phyloP scores from a whole-genome alignment of 2,113 vertebrate species.

The Tupaia chinensis region DNA sequence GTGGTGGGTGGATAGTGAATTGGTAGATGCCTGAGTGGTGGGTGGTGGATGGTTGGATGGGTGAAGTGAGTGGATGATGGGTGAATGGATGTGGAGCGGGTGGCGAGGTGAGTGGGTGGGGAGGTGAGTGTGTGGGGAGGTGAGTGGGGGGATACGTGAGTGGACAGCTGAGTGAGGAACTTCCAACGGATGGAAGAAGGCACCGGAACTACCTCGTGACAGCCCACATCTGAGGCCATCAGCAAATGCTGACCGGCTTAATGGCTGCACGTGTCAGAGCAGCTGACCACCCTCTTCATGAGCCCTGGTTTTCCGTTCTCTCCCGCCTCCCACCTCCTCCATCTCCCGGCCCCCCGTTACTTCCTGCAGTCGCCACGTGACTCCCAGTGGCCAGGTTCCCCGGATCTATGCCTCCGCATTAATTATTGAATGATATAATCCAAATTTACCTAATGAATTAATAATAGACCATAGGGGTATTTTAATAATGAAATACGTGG shows the following conservation, averaged over 20 bases:
- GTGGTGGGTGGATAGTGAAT: background rate
- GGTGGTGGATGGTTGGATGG: background rate
- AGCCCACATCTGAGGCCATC: background rate
- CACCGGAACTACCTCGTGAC: too few relatives aligned
- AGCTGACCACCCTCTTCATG: fast-evolving
- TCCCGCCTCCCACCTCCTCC: background rate
- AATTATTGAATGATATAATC: conserved; percentile 92
- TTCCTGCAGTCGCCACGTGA: conserved; percentile 67
- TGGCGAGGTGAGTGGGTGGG: fast-evolving
- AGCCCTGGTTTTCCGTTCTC: background rate
- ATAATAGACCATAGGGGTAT: conserved; percentile 92
- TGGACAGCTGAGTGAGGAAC: too few relatives aligned
- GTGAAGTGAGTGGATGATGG: fast-evolving
- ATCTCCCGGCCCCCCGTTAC: background rate
- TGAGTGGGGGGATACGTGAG: fast-evolving
- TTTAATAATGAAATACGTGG: conserved; percentile 95
- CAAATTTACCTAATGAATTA: conserved; percentile 96
- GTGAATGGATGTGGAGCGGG: background rate
- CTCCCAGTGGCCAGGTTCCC: conserved; percentile 79
- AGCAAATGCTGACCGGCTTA: background rate
- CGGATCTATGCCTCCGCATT: conserved; percentile 85
- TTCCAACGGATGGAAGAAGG: background rate
- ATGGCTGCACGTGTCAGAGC: background rate
- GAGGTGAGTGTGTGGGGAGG: fast-evolving
- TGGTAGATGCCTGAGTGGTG: too few relatives aligned